Evolutionary conservation across 1,140 invertebrate genomes (phyloP), one percentile per base, ranked within the genome.

Genomic region (Aethina tumida): DNA sequence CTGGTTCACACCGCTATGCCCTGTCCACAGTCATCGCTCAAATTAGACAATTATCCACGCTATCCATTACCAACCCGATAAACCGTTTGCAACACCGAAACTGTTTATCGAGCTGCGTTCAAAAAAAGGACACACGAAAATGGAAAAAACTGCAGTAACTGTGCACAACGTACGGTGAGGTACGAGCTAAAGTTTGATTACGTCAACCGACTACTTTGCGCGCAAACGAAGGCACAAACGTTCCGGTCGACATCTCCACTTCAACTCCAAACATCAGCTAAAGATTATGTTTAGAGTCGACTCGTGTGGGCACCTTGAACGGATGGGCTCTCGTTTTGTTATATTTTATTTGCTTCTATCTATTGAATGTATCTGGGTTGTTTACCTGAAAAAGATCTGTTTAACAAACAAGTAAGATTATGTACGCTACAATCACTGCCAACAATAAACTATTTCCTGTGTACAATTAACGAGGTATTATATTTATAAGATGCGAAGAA

Each of bases 1-100:
- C 70, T 98, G 95, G 69, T 99, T 99, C 57, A 98, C 89, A 41
- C 94, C 92, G 63, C 87, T 92, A 72, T 95, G 91, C 46, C 91
- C 91, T 68, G 82, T 39, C 79, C 58, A 62, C 58, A 62, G 59
- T 56, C 52, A 50, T 50, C 53, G 45, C 50, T n/a, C n/a, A n/a
- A n/a, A 59, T 39, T 39, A 45, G 26, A 33, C 17, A 22, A 35
- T 41, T 45, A 33, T 9, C 10, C 8, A n/a, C 13, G 16, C 1
- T 25, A 19, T 5, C 22, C 22, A 2, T 7, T 15, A 20, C 15
- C 24, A 19, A 19, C 26, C 9, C 22, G 12, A 12, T 24, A 24
- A 8, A 12, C n/a, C 22, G 22, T 24, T n/a, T 24, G 22, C 22
- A 12, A 12, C 22, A 8, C n/a, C 22, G 7, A 24, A 12, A 8